phyloP scores from a whole-genome alignment of 2,797 vertebrate genomes.

The Tachyglossus aculeatus region DNA sequence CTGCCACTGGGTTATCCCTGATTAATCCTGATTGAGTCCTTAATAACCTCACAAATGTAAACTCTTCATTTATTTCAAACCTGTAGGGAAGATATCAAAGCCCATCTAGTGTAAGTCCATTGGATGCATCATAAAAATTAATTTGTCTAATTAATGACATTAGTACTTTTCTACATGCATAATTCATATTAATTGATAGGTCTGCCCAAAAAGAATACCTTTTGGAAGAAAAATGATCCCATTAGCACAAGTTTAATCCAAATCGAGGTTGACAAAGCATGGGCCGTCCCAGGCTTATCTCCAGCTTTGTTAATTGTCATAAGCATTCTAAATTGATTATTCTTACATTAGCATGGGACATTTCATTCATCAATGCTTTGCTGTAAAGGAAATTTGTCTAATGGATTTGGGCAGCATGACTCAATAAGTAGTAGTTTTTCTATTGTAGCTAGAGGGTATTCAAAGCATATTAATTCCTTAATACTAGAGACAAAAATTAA shows the following conservation, averaged over 20 bases:
- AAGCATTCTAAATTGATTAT: conserved; percentile 94
- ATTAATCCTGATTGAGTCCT: conserved; percentile 68
- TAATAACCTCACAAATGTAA: conserved; percentile 76
- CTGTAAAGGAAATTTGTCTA: conserved; percentile 83
- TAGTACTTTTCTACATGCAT: conserved; percentile 94
- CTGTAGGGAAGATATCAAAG: conserved; percentile 67
- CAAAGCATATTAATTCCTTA: conserved; percentile 79
- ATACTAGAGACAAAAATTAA: conserved; percentile 72
- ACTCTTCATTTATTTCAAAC: conserved; percentile 77
- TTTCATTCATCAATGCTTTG: conserved; percentile 88
- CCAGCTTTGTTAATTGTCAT: conserved; percentile 90
- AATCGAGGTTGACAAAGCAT: conserved; percentile 95
- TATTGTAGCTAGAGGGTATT: conserved; percentile 81
- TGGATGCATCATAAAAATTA: conserved; percentile 91
- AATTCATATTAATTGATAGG: conserved; percentile 99
- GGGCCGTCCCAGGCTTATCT: conserved; percentile 82
- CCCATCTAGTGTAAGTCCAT: conserved; percentile 81
- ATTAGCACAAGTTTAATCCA: conserved; percentile 95
- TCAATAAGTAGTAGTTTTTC: conserved; percentile 83
- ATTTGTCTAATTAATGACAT: conserved; percentile 99
- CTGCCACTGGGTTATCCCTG: conserved; percentile 45
- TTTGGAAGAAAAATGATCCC: conserved; percentile 95
- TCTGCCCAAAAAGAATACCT: conserved; percentile 89
- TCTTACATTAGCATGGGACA: conserved; percentile 83
- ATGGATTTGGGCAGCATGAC: conserved; percentile 79